Base-by-base conservation (phyloP, 2,113 vertebrate species). In the Rallus limicola region DNA sequence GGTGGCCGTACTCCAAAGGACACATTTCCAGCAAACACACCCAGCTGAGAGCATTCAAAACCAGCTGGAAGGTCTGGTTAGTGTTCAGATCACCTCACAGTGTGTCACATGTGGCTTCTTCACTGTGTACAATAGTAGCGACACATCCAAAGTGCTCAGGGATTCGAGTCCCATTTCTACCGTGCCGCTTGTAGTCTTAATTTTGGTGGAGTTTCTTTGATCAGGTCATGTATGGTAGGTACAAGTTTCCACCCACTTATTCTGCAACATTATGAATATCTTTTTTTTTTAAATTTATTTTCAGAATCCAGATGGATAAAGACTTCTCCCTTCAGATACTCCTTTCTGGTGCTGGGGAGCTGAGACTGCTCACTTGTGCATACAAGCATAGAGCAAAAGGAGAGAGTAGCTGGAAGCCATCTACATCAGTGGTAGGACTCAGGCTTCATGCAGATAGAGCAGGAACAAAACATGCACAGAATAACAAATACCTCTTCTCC, bases 11-110 rank as follows among this genome's bases (percentile, higher is more conserved):
- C 29, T 86, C 87, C 84, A 97, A 82, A 89, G 69, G 92, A 77
- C 70, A 72, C 25, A 44, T 82, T 97, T 96, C 86, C 74, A 96
- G 83, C 81, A 94, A 82, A 93, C 86, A 92, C 84, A 86, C 85
- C 91, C 87, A 91, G 46, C 20, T 90, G 77, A 97, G 56, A 83
- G n/a, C 56, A 79, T 77, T 95, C 29, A 0, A 17, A 78, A 85
- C 36, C 63, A 96, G 44, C 48, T 96, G 90, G 72, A 86, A 86
- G 33, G 33, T 92, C 93, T 95, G 95, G 75, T 88, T 94, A 95
- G 76, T 76, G 50, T 96, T 97, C 38, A 8, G 34, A 93, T 95
- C 92, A 92, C 64, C 52, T 92, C 77, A 9, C n/a, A 92, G 69
- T 25, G 28, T 79, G 21, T 79, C 55, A 81, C 2, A 0, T 1